Base-by-base conservation (phyloP, 2,113 vertebrate genomes). In the Plectropomus leopardus region DNA sequence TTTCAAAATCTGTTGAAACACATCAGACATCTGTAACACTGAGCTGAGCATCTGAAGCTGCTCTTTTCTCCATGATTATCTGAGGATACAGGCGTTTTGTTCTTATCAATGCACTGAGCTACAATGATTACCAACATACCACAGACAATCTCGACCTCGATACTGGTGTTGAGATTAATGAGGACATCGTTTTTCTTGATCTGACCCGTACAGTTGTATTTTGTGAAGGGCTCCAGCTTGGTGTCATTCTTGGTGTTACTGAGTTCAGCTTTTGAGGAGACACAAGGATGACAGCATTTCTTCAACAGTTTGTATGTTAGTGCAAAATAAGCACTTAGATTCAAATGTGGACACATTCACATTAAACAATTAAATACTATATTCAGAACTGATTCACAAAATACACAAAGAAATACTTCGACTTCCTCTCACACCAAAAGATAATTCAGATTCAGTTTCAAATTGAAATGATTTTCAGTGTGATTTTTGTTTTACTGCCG, bases 211-310 rank as follows among this genome's bases (percentile, higher is more conserved):
- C 88, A 92, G 23, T 0, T 63, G 86, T 91, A 90, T 1, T 58
- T 0, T 36, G 80, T 89, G 64, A 54, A 89, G 0, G 87, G 86
- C 71, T 92, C 61, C 80, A 91, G 40, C 0, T 83, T 15, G 3
- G 61, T 28, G 5, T 57, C 1, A 0, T 0, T 7, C 59, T 9
- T 53, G 10, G 3, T 0, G 0, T 26, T 0, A 2, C 3, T 15
- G 7, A 0, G 0, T 15, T 6, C 5, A 8, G 0, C 17, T 0
- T 0, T 0, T 88, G 60, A 60, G 30, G 71, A 80, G 50, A 90
- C 44, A 79, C n/a, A 58, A 60, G 24, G 15, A 14, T 1, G 11
- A 40, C 6, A n/a, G 5, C 19, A 17, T 51, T 63, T 73, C 24
- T 26, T 26, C 21, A 57, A 14, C 14, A n/a, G 11, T n/a, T 59